These are phyloP conservation scores for Alauda arvensis DNA, from an alignment of 2,797 vertebrate genomes.

Conservation along the genomic window DNA sequence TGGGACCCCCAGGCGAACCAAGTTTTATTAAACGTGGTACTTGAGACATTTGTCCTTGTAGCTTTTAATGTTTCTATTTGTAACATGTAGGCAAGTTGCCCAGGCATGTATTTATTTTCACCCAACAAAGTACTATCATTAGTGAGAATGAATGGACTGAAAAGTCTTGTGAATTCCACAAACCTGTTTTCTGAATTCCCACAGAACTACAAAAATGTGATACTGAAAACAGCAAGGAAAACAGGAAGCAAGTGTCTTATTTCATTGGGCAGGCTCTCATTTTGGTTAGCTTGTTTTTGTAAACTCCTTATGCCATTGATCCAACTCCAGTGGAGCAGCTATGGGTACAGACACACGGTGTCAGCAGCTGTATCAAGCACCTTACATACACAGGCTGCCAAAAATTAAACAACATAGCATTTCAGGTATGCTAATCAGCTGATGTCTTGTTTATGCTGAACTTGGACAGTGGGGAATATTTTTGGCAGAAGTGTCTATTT, in stretches of 20 bases:
- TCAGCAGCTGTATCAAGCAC: not conserved
- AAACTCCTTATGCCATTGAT: not conserved
- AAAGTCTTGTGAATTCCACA: not conserved
- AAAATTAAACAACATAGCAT: not conserved
- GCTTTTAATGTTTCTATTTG: not conserved
- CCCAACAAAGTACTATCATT: not conserved
- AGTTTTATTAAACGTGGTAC: not conserved
- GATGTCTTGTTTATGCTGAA: conserved; percentile 4
- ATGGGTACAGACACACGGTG: fast-evolving
- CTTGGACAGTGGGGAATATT: not conserved
- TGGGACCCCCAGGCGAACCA: not conserved
- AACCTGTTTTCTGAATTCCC: not conserved
- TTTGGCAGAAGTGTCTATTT: conserved; percentile 10
- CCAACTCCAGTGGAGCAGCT: not conserved
- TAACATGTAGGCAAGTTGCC: not conserved
- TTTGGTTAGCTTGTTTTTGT: not conserved
- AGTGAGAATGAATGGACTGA: not conserved
- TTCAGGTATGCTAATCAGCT: not conserved
- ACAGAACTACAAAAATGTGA: not conserved
- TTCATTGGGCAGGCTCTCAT: not conserved
- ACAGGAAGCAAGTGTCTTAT: not conserved
- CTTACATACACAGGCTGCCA: not conserved
- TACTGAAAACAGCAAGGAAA: not conserved
- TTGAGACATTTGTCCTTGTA: not conserved
- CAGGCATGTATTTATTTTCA: not conserved